A percentile compares a stretch with the other conserved stretches of the same genome.
Evolutionary conservation across 2,888 invertebrate species (phyloP).

Genomic region (Cetonia aurata): DNA sequence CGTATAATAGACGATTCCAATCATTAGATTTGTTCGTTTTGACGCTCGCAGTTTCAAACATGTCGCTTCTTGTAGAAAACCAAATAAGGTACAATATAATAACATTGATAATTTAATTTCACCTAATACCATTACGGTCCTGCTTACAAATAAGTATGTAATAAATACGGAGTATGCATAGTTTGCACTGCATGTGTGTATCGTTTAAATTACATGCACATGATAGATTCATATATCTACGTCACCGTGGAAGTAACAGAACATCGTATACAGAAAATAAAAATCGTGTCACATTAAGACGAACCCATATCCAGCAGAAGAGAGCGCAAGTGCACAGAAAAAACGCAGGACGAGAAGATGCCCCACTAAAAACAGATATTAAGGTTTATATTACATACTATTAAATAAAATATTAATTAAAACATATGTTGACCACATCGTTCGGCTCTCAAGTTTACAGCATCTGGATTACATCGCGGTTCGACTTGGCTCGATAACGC

Average conservation of each 20-base stretch:
- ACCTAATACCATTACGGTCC: too few species aligned
- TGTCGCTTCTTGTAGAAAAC: too few species aligned
- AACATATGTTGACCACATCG: conserved; percentile 47
- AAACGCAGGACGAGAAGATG: conserved; percentile 26
- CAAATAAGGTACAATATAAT: too few species aligned
- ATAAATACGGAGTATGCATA: background rate
- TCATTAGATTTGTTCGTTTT: too few species aligned
- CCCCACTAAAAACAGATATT: conserved; percentile 43
- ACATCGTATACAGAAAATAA: conserved; percentile 34
- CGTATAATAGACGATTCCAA: too few species aligned
- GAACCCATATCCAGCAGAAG: background rate
- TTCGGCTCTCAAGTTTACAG: background rate
- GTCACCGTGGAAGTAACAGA: conserved; percentile 23
- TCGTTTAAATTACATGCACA: too few species aligned
- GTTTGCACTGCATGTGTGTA: background rate
- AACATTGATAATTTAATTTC: too few species aligned
- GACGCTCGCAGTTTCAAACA: too few species aligned
- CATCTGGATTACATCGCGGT: conserved; percentile 33
- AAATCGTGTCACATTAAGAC: conserved; percentile 36
- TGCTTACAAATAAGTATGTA: too few species aligned
- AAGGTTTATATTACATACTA: conserved; percentile 47
- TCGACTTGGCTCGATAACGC: background rate
- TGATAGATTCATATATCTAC: conserved; percentile 4
- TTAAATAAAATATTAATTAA: conserved; percentile 48
- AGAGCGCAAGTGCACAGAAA: background rate